Evolutionary conservation across 2,113 vertebrate genomes (phyloP), one percentile per base, ranked within the genome.

Genomic region (Siniperca chuatsi): DNA sequence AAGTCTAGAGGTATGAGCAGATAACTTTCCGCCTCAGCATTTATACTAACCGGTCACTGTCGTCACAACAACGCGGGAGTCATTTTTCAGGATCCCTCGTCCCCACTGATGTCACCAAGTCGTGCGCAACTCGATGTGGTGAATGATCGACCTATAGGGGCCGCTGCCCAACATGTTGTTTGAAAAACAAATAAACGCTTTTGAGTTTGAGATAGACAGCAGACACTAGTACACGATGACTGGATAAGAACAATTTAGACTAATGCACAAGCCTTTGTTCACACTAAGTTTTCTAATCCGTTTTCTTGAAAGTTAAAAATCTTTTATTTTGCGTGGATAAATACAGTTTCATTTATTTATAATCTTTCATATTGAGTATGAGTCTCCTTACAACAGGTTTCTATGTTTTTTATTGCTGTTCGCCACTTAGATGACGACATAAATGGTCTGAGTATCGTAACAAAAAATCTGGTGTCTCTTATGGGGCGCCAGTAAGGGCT

Each of bases 51-150:
- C n/a, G 74, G 50, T 71, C 91, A 78, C 89, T 94, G 92, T 85
- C 93, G 94, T 95, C 94, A 97, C 95, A 91, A 94, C 83, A 65
- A 87, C 93, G 91, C 84, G 81, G 92, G 95, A 93, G 92, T 95
- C 90, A 94, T 94, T 89, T 90, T 89, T 93, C 85, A 92, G 92
- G 85, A 93, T 87, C 88, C 74, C 85, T 92, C 89, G 69, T 92
- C 85, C 84, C 37, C 79, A 77, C 75, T 95, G 94, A 95, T 96
- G 94, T 96, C 95, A 95, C 88, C 72, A 58, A 92, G 90, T 89
- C 94, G 92, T 94, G 92, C 90, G 90, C 92, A 93, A 85, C 70
- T 83, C 75, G 75, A 83, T 76, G 74, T n/a, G 48, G 55, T 79
- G 86, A 81, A 78, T 21, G 67, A 75, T 79, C 61, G 64, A 8